Percentiles rank a stretch among this genome's conserved stretches.
These are phyloP conservation scores for Periplaneta americana DNA, from an alignment of 1,140 invertebrate genomes.

Conservation along the genomic window DNA sequence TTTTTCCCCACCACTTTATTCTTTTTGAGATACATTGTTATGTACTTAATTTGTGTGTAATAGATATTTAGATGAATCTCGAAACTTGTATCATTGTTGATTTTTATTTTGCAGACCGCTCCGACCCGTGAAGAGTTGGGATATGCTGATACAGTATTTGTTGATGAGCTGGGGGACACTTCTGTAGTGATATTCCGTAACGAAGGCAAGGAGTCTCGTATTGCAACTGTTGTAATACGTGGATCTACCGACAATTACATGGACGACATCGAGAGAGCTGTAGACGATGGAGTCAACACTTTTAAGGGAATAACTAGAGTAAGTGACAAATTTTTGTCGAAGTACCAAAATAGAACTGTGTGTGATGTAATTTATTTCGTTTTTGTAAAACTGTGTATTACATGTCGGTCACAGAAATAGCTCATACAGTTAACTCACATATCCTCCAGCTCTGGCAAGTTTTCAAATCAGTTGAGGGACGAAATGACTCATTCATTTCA, in stretches of 20 bases:
- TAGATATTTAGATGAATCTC: too few species aligned
- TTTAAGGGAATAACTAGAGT: constrained; percentile 72
- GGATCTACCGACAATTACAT: constrained; percentile 98
- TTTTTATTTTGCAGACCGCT: constrained; percentile 45
- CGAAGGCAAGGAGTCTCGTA: constrained; percentile 71
- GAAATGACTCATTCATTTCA: too few species aligned
- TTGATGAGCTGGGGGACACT: constrained; percentile 97
- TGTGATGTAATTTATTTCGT: neutral
- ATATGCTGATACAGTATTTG: constrained; percentile 82
- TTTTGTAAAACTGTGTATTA: neutral
- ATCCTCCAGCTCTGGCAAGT: too few species aligned
- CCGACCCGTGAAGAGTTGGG: constrained; percentile 91
- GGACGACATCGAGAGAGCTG: constrained; percentile 97
- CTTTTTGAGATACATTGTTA: too few species aligned
- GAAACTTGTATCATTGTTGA: too few species aligned
- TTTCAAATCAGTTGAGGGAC: too few species aligned
- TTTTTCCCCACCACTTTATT: too few species aligned
- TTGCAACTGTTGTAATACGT: constrained; percentile 90
- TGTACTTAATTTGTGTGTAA: too few species aligned
- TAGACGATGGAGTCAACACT: constrained; percentile 98
- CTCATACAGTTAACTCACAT: too few species aligned
- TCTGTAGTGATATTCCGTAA: constrained; percentile 87
- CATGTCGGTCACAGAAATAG: too few species aligned
- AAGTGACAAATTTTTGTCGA: neutral
- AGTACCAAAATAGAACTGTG: neutral